These are phyloP conservation scores for Coracopsis vasa DNA, from an alignment of 2,113 vertebrate species.

Conservation along the genomic window DNA sequence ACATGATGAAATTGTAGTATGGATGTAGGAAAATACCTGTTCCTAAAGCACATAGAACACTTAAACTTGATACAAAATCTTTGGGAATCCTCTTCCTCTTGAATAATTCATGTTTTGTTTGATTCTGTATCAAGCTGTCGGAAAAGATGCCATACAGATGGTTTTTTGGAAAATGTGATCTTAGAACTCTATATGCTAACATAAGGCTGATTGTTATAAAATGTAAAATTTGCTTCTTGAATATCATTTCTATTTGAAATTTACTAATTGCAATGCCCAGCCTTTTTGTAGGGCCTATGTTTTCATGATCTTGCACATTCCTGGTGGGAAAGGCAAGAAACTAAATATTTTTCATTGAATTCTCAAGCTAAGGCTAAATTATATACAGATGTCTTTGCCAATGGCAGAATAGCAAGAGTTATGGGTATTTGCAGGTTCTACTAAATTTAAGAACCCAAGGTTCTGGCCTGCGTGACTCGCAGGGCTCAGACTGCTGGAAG, in stretches of 20 bases:
- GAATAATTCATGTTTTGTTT: neutral
- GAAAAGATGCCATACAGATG: neutral
- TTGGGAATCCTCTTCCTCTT: neutral
- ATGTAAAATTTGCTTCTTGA: neutral
- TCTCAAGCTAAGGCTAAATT: neutral
- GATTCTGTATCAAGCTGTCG: neutral
- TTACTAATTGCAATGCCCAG: neutral
- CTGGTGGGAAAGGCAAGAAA: neutral
- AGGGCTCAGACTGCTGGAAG: neutral
- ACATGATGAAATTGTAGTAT: neutral
- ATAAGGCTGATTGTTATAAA: neutral
- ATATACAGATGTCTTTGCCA: neutral
- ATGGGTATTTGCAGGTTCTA: neutral
- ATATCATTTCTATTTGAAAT: neutral
- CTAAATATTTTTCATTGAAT: neutral
- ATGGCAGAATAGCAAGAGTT: neutral
- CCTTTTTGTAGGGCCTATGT: neutral
- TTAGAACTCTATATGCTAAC: neutral
- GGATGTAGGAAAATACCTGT: neutral
- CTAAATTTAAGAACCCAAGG: neutral
- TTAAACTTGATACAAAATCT: neutral
- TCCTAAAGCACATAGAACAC: neutral
- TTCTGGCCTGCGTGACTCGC: fast-evolving
- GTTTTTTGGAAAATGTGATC: neutral
- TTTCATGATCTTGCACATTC: neutral